Base-by-base conservation (phyloP, 2,888 invertebrate genomes). In the Protodeltote pygarga region DNA sequence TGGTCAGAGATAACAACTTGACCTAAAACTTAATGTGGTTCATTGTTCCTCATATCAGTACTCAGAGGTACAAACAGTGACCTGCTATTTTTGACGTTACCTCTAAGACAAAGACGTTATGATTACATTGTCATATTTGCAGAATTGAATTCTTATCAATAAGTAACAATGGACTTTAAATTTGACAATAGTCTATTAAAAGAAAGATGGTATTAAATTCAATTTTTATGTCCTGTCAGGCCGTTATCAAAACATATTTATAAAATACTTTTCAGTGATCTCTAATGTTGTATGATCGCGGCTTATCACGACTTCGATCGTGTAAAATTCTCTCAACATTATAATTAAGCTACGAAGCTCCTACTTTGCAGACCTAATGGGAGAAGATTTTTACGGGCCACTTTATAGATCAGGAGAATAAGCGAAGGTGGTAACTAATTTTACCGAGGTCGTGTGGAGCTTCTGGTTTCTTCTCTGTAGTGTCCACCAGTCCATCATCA, bases 401-500 rank as follows among this genome's bases (percentile, higher is more conserved):
- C 14, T 28, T 13, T 19, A 5, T 4, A 5, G 2, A 19, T 19
- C 1, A 19, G 19, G 19, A 5, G 6, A 19, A 2, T 4, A 5
- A 6, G 4, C 19, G 19, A 25, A 8, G 1, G 1, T 32, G 9
- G 5, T 11, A n/a, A 10, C 14, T n/a, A n/a, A n/a, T 32, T 39
- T 61, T 54, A 77, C 76, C 79, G 25, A 66, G 57, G 16, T 76
- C 78, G n/a, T 67, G 46, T 3, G 42, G n/a, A 25, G 21, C 68
- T 1, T 70, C 70, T 0, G 80, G 76, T 15, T 75, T 81, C 41
- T 70, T 75, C 20, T 79, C 80, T 3, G 64, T 63, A 3, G 77
- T 61, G n/a, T 82, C 80, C 8, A 94, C 85, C 4, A 95, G 89
- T 0, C 95, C 95, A 72, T 95, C 95, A 53, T 95, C 95, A 29